Conservation (phyloP, 2,888 invertebrate genomes). For the Cancer borealis region DNA sequence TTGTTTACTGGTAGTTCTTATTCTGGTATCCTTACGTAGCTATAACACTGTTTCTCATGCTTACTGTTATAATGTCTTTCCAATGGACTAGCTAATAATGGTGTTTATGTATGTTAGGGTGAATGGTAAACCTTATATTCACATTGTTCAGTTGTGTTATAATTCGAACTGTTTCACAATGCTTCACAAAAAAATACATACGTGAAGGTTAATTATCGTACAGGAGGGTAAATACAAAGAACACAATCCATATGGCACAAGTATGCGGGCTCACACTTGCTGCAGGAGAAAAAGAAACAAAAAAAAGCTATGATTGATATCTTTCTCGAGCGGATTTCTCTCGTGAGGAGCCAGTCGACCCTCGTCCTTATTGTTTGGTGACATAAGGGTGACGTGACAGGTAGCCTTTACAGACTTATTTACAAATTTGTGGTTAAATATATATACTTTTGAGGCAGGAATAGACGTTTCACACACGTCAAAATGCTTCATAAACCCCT, state of each 20-base stretch:
- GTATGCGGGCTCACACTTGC: slow-evolving; percentile 15
- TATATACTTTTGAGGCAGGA: neutral
- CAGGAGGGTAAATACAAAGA: neutral
- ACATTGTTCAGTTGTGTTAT: neutral
- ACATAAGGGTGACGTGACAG: slow-evolving; percentile 36
- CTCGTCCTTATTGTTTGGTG: slow-evolving; percentile 26
- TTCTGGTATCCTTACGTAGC: neutral
- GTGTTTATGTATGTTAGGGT: no score
- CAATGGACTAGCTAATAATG: no score
- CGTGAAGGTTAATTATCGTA: neutral
- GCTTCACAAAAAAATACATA: neutral
- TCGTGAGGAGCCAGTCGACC: slow-evolving; percentile 46
- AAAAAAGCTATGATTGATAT: slow-evolving; percentile 64
- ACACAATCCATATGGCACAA: slow-evolving; percentile 41
- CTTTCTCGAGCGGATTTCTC: slow-evolving; percentile 62
- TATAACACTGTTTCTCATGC: no score
- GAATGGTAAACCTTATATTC: no score
- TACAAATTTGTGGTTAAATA: neutral
- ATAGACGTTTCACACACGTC: neutral
- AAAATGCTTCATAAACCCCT: neutral
- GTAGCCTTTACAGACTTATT: neutral
- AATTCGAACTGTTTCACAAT: neutral
- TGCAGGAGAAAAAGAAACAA: slow-evolving; percentile 2
- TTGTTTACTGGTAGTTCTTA: neutral
- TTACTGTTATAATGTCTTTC: no score